These are phyloP conservation scores for Acrocephalus arundinaceus DNA, from an alignment of 2,113 vertebrate genomes.

Conservation along the genomic window DNA sequence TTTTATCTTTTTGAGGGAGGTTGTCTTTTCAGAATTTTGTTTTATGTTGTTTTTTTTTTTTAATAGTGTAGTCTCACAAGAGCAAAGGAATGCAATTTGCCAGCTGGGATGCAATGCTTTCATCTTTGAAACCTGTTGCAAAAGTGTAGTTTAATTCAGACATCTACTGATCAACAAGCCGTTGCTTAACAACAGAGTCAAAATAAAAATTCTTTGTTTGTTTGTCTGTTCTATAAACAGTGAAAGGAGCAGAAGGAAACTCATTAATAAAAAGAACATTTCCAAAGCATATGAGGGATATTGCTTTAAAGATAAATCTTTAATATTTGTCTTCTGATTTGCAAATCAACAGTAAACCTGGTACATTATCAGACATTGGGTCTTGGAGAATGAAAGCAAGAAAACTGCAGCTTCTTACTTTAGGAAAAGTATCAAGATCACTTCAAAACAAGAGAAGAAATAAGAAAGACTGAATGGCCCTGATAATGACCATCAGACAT, in stretches of 20 bases:
- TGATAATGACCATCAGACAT: not conserved
- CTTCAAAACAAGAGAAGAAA: not conserved
- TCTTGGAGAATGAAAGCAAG: not conserved
- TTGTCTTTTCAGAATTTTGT: not conserved
- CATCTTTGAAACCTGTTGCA: not conserved
- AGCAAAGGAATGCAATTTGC: not conserved
- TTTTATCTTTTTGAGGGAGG: accelerated
- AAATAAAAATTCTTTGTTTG: not conserved
- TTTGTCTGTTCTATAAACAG: not conserved
- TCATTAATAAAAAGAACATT: not conserved
- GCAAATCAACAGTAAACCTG: not conserved
- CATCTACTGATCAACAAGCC: not conserved
- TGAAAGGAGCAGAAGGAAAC: not conserved
- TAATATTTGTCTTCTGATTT: not conserved
- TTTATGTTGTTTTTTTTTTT: not conserved
- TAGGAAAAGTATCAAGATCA: not conserved
- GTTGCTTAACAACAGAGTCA: not conserved
- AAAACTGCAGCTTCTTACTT: not conserved
- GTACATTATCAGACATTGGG: not conserved
- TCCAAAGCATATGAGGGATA: not conserved
- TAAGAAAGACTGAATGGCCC: not conserved
- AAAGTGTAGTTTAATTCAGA: not conserved
- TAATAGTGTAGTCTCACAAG: not conserved
- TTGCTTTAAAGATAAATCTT: not conserved
- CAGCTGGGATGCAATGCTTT: not conserved